Conservation (phyloP, 2,797 vertebrate genomes). For the Selene dorsalis region DNA sequence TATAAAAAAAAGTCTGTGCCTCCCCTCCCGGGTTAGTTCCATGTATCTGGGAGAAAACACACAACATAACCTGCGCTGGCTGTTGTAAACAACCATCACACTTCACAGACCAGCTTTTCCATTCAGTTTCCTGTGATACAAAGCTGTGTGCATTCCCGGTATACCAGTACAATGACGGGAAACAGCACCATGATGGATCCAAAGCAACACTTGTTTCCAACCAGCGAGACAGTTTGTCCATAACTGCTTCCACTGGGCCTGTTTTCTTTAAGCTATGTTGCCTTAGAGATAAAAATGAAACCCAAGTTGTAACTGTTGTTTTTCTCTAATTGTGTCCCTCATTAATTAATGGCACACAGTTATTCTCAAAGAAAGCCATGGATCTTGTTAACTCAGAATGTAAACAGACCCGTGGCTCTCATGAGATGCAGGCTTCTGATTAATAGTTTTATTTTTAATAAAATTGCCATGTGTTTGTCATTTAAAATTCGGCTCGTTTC, state of each 20-base stretch:
- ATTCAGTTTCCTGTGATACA: background rate
- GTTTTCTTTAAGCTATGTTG: background rate
- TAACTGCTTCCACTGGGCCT: background rate
- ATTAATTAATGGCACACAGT: background rate
- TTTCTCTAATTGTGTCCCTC: background rate
- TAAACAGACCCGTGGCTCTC: conserved; percentile 3
- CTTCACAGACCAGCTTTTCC: background rate
- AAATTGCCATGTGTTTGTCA: background rate
- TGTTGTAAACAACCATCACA: background rate
- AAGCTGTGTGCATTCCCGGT: background rate
- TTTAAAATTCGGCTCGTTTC: background rate
- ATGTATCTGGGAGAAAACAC: background rate
- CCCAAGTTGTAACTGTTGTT: background rate
- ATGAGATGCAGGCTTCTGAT: background rate
- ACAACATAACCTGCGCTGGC: background rate
- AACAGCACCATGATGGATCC: background rate
- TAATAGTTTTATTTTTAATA: background rate
- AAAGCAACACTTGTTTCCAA: background rate
- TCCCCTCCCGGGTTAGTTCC: background rate
- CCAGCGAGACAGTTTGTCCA: background rate
- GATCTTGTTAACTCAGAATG: background rate
- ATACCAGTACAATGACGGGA: background rate
- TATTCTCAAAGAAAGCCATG: background rate
- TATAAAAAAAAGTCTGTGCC: background rate
- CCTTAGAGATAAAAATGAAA: background rate